These are phyloP conservation scores for Trididemnum miniatum DNA, from an alignment of 23 tunicate genomes.

Conservation along the genomic window DNA sequence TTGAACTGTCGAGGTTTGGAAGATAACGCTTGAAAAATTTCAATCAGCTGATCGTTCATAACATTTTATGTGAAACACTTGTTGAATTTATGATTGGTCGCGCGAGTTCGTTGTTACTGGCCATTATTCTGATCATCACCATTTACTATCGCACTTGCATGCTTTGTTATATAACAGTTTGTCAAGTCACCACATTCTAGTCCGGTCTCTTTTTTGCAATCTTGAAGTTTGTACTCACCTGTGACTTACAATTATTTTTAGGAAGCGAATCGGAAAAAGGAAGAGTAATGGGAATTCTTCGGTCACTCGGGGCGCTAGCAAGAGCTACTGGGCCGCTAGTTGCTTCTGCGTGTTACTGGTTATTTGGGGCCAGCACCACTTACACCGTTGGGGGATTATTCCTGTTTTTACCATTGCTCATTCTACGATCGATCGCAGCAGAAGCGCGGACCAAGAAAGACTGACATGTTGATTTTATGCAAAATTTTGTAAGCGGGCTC, in stretches of 20 bases:
- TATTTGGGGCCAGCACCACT: constrained; percentile 72
- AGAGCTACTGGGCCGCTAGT: constrained; percentile 87
- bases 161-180: too few relatives aligned
- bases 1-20: too few relatives aligned
- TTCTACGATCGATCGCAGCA: not conserved
- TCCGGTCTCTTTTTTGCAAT: not conserved
- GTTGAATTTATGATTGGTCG: too few relatives aligned
- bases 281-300: constrained; percentile 87
- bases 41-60: too few relatives aligned
- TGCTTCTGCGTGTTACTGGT: constrained; percentile 88
- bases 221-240: not conserved
- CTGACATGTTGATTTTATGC: not conserved
- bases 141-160: too few relatives aligned
- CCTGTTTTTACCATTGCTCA: constrained; percentile 61
- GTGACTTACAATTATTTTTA: too few relatives aligned
- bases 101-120: too few relatives aligned
- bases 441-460: not conserved
- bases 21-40: too few relatives aligned
- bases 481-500: too few relatives aligned
- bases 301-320: constrained; percentile 97
- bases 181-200: too few relatives aligned
- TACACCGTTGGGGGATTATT: constrained; percentile 77
- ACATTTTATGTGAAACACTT: too few relatives aligned
- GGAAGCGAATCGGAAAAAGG: constrained; percentile 89
- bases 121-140: not conserved